Conservation (phyloP, 2,888 invertebrate species). For the Drosophila prostipennis region DNA sequence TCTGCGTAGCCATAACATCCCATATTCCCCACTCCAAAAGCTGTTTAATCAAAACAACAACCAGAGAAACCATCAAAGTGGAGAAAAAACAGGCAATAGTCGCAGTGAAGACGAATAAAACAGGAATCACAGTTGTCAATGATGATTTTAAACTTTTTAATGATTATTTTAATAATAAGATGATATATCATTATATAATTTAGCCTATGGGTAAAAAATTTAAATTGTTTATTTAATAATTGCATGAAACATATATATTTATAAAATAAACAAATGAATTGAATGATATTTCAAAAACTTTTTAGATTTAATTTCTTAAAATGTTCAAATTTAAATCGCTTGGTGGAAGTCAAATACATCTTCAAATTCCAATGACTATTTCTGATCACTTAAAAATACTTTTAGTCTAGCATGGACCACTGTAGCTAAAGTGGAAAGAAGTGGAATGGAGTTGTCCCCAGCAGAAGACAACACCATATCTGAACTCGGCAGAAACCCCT, state of each 20-base stretch:
- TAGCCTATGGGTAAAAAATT: too few relatives aligned
- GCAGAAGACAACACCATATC: conserved; percentile 24
- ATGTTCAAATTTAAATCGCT: neutral
- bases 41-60: conserved; percentile 31
- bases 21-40: conserved; percentile 2
- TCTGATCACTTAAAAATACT: neutral
- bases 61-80: conserved; percentile 28
- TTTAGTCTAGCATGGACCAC: neutral
- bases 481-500: conserved; percentile 1
- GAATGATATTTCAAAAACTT: too few relatives aligned
- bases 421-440: conserved; percentile 12
- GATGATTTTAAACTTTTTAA: neutral
- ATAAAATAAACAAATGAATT: too few relatives aligned
- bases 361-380: neutral
- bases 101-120: neutral
- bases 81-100: conserved; percentile 12
- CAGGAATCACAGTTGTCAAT: conserved; percentile 1
- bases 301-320: neutral
- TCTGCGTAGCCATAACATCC: conserved; percentile 8
- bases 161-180: too few relatives aligned
- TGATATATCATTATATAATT: too few relatives aligned
- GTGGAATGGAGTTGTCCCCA: conserved; percentile 30
- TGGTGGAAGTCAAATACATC: neutral
- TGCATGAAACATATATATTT: too few relatives aligned
- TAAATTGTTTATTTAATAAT: too few relatives aligned